A percentile compares a stretch with the other conserved stretches of the same genome.
Evolutionary conservation across 1,140 invertebrate species (phyloP).

Genomic region (Parasteatoda tepidariorum): DNA sequence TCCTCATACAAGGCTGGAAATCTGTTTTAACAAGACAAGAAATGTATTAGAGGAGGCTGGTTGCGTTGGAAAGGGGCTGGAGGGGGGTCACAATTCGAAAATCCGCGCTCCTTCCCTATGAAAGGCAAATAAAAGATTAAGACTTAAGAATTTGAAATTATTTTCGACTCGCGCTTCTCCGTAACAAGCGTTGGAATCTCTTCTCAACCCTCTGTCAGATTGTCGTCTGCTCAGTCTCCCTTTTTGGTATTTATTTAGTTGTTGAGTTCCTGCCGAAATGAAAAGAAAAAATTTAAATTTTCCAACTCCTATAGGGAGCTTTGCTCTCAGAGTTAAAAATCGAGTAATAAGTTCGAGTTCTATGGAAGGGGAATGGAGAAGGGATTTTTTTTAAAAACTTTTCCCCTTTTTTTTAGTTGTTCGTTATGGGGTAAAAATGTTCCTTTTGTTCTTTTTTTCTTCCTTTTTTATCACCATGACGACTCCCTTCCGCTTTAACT

Average conservation of each 20-base stretch:
- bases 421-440: background rate
- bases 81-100: background rate
- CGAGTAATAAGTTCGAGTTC: constrained; percentile 15
- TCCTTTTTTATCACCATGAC: background rate
- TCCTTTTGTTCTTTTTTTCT: background rate
- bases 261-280: background rate
- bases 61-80: background rate
- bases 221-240: background rate
- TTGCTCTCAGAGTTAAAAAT: background rate
- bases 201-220: background rate
- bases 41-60: background rate
- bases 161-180: constrained; percentile 7
- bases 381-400: background rate
- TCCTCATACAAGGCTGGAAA: background rate
- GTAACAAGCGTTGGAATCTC: constrained; percentile 22
- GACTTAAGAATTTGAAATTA: constrained; percentile 47
- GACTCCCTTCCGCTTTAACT: too few relatives aligned
- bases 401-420: constrained; percentile 1
- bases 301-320: background rate
- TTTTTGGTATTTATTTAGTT: constrained; percentile 9
- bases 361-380: too few relatives aligned
- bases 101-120: background rate
- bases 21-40: constrained; percentile 32
- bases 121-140: constrained; percentile 41
- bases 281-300: background rate